These are phyloP conservation scores for Anticlea derivata DNA, from an alignment of 2,888 invertebrate genomes.

Conservation along the genomic window DNA sequence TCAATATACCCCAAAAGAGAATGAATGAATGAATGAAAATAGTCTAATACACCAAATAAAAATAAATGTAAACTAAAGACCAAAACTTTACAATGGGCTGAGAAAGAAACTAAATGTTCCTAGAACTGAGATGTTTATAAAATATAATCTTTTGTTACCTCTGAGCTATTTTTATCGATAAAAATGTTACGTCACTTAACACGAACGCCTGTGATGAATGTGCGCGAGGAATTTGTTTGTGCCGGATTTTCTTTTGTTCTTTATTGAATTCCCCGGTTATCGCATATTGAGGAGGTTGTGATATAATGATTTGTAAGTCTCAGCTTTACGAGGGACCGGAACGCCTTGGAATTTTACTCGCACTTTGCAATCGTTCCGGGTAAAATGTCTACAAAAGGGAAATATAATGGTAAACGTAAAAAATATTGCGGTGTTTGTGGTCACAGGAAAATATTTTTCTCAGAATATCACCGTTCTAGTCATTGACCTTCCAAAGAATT, in stretches of 20 bases:
- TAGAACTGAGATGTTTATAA: too few relatives aligned
- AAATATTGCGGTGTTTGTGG: slow-evolving; percentile 3
- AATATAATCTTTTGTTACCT: too few relatives aligned
- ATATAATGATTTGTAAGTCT: slow-evolving; percentile 37
- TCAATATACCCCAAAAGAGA: too few relatives aligned
- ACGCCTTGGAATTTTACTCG: slow-evolving; percentile 16
- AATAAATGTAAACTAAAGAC: too few relatives aligned
- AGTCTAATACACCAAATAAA: too few relatives aligned
- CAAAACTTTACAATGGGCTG: too few relatives aligned
- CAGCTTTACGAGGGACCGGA: slow-evolving; percentile 20
- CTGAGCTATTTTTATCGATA: slow-evolving; percentile 1
- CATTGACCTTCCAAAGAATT: not conserved
- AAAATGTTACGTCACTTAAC: slow-evolving; percentile 18
- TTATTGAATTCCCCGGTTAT: slow-evolving; percentile 40
- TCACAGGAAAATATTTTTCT: not conserved
- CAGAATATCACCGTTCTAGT: not conserved
- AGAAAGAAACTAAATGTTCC: too few relatives aligned
- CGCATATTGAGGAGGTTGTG: slow-evolving; percentile 40
- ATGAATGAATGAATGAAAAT: too few relatives aligned
- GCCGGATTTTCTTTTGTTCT: slow-evolving; percentile 37
- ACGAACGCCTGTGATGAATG: slow-evolving; percentile 36
- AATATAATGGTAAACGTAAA: not conserved
- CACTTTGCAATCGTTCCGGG: slow-evolving; percentile 22
- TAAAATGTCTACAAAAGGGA: slow-evolving; percentile 5
- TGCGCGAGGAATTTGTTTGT: slow-evolving; percentile 38